These are phyloP conservation scores for Hydrolagus affinis DNA, from an alignment of 2,113 vertebrate species.

Conservation along the genomic window DNA sequence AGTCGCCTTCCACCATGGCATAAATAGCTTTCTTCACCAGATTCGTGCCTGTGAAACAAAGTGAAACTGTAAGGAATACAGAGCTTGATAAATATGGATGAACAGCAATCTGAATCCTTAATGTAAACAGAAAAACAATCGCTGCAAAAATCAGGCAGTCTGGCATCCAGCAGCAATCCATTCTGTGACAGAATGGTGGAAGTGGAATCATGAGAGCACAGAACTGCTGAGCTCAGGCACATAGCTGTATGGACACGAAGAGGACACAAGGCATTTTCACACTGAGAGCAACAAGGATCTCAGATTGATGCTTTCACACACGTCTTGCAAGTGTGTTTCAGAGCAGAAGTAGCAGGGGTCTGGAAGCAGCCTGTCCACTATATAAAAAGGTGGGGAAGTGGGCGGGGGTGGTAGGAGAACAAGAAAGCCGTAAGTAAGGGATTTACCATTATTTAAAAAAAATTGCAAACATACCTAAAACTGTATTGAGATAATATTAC, in stretches of 20 bases:
- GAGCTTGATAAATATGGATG: background rate
- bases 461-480: too few species aligned
- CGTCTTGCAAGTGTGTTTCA: background rate
- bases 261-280: background rate
- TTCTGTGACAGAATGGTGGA: background rate
- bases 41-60: conserved; percentile 85
- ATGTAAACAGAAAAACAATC: background rate
- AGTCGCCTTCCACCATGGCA: conserved; percentile 99
- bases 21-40: conserved; percentile 99
- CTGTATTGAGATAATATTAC: too few species aligned
- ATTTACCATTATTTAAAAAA: too few species aligned
- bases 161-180: background rate
- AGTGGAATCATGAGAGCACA: background rate
- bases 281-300: background rate
- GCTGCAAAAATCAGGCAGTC: background rate
- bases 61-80: background rate
- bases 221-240: background rate
- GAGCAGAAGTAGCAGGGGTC: background rate
- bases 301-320: background rate
- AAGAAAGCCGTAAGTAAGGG: too few species aligned
- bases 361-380: background rate
- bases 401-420: background rate
- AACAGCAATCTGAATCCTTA: background rate
- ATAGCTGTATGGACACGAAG: background rate
- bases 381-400: background rate